Percentiles rank a stretch among this genome's conserved stretches.
Evolutionary conservation across 2,113 vertebrate species (phyloP).

Genomic region (Protobothrops flavoviridis): DNA sequence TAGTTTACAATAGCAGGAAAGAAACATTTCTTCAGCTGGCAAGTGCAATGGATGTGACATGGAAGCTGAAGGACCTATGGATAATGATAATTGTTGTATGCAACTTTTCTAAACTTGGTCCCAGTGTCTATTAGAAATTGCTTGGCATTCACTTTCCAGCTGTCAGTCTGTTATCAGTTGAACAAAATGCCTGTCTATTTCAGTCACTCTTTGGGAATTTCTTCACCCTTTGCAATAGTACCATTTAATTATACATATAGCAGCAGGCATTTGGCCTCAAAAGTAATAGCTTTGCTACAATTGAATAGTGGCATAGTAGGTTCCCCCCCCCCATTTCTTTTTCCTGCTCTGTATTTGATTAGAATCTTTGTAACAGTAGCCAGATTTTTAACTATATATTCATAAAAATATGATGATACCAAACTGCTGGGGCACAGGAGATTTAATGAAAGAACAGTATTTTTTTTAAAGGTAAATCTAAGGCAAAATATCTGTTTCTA

Average conservation of each 20-base stretch:
- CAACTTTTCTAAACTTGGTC: constrained; percentile 16
- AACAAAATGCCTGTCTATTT: constrained; percentile 1
- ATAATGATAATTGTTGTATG: neutral
- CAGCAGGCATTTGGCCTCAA: neutral
- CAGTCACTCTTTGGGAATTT: neutral
- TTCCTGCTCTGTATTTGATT: neutral
- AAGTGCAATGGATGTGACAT: neutral
- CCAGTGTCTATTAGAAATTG: neutral
- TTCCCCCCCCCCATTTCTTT: too few species aligned
- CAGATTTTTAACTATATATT: neutral
- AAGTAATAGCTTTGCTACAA: neutral
- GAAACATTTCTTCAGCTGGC: neutral
- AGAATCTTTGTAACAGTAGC: neutral
- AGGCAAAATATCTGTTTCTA: neutral
- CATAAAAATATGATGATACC: neutral
- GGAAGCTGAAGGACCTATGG: neutral
- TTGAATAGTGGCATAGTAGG: neutral
- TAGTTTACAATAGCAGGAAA: neutral
- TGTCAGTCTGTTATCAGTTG: neutral
- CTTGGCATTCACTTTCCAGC: constrained; percentile 3
- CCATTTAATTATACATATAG: neutral
- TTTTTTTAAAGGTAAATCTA: neutral
- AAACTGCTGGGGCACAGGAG: neutral
- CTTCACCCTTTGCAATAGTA: neutral
- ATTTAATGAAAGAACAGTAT: neutral